Base-by-base conservation (phyloP, 1,140 invertebrate species). In the Leptinotarsa lineolata region DNA sequence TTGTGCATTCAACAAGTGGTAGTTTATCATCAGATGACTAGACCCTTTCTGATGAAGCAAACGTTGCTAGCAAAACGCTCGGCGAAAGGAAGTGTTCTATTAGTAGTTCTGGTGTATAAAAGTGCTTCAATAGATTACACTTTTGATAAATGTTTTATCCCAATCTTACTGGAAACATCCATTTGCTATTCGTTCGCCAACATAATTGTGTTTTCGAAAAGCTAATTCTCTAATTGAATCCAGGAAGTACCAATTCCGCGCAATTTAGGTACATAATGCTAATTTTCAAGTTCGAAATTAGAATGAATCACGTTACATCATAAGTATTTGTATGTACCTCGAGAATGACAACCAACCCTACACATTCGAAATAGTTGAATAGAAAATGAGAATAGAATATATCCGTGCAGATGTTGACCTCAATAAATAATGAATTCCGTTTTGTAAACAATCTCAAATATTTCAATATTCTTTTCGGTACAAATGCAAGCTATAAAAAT, bases 391-490 rank as follows among this genome's bases (percentile, higher is more conserved):
- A 54, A 54, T 18, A 54, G 15, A 16, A 54, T 2, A 54, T 5
- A 54, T 16, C 48, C 13, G 16, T 54, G 16, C 48, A 54, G 48
- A 54, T 54, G 48, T 54, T 54, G 15, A 54, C 15, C 48, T 63
- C 61, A 63, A 63, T 63, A 63, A 63, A 63, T 63, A 22, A 63
- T 63, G 24, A 63, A 63, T 18, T 63, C 18, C 5, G 4, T 63
- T 22, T 21, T 54, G 48, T 54, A 54, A 54, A 54, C 48, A 54
- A 13, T 54, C n/a, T 54, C 13, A 54, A 54, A 30, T 63, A 22
- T 63, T 63, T 63, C 5, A 63, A 63, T 63, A 63, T 63, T 63
- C 61, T 54, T n/a, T 54, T 54, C 48, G 4, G 48, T 54, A n/a
- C 48, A 18, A 54, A 15, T 54, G 16, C n/a, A 39, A 18, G 48